A percentile compares a stretch with the other conserved stretches of the same genome.
Evolutionary conservation across 2,888 invertebrate species (phyloP).

Genomic region (Slavum lentiscoides): DNA sequence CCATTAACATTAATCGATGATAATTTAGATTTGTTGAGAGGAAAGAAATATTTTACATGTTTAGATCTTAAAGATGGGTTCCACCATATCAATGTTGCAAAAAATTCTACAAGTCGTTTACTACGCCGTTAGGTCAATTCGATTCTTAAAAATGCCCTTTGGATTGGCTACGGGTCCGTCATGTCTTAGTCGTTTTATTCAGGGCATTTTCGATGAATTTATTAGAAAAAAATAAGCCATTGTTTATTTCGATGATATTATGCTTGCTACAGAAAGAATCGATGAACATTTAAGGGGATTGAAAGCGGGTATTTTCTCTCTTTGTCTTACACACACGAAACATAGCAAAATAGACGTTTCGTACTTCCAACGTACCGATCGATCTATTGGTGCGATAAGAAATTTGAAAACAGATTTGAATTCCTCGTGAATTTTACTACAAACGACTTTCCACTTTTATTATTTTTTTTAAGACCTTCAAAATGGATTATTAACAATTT

Average conservation of each 20-base stretch:
- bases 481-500: no score
- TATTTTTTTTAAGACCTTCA: no score
- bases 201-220: constrained; percentile 57
- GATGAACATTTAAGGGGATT: constrained; percentile 57
- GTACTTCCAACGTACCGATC: no score
- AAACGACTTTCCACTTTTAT: no score
- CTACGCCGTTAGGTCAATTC: background rate
- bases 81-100: background rate
- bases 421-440: no score
- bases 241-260: constrained; percentile 57
- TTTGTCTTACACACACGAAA: no score
- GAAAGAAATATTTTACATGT: constrained; percentile 1
- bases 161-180: constrained; percentile 1
- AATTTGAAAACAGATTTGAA: no score
- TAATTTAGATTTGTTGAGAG: constrained; percentile 2
- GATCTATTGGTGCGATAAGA: no score
- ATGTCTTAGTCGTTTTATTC: constrained; percentile 56
- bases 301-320: no score
- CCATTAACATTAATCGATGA: constrained; percentile 2
- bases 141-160: constrained; percentile 9
- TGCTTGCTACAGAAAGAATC: constrained; percentile 55
- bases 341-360: no score
- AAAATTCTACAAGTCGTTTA: background rate
- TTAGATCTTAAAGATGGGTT: constrained; percentile 4
- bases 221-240: constrained; percentile 56